Percentiles rank a stretch among this genome's conserved stretches.
These are phyloP conservation scores for Aleadryas rufinucha DNA, from an alignment of 2,113 vertebrate genomes.

Conservation along the genomic window DNA sequence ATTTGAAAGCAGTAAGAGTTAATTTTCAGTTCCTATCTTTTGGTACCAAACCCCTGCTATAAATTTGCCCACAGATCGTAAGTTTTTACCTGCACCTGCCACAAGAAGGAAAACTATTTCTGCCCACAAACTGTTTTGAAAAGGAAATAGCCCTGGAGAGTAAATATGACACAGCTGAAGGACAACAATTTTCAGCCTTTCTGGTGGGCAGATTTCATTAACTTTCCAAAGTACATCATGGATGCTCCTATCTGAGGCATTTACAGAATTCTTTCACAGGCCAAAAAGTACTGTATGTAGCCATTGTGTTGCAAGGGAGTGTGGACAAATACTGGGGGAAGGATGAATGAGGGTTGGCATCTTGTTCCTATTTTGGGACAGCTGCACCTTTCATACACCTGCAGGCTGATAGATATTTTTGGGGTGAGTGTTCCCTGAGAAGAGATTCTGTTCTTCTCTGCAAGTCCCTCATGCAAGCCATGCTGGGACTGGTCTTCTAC, in stretches of 20 bases:
- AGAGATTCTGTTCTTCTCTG: neutral
- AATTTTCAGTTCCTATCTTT: neutral
- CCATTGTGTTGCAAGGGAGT: neutral
- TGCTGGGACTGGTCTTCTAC: neutral
- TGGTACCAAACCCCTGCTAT: neutral
- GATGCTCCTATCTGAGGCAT: neutral
- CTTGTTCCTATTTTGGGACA: neutral
- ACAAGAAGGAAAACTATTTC: neutral
- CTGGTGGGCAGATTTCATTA: conserved; percentile 14
- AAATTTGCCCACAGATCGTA: neutral
- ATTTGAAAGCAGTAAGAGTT: neutral
- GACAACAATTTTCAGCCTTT: neutral
- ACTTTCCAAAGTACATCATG: neutral
- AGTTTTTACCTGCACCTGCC: neutral
- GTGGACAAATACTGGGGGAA: neutral
- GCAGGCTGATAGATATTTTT: neutral
- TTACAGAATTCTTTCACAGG: neutral
- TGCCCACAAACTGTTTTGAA: neutral
- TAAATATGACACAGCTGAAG: conserved; percentile 29
- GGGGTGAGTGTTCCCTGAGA: neutral
- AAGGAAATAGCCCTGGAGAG: neutral
- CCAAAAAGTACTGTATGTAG: neutral
- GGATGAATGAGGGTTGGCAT: neutral
- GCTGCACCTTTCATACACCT: neutral
- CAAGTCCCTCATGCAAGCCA: neutral